Conservation (phyloP, 2,888 invertebrate genomes). For the Hipparchia sbordonii region DNA sequence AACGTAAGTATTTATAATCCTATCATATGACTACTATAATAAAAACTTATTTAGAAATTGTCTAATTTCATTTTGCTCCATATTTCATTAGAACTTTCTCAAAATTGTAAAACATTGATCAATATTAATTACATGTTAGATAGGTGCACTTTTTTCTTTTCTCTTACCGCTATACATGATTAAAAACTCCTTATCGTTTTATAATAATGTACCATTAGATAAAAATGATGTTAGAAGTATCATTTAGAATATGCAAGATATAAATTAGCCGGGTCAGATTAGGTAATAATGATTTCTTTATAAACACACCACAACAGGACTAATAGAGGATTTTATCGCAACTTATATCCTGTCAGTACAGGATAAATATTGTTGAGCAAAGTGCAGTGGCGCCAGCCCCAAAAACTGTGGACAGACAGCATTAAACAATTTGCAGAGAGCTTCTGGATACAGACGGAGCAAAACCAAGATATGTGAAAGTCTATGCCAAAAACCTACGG, state of each 20-base stretch:
- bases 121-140: not conserved
- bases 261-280: not conserved
- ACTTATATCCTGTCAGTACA: too few relatives aligned
- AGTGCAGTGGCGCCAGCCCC: too few relatives aligned
- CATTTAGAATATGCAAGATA: not conserved
- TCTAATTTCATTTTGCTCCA: not conserved
- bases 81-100: not conserved
- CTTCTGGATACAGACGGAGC: too few relatives aligned
- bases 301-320: too few relatives aligned
- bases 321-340: too few relatives aligned
- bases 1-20: conserved; percentile 31
- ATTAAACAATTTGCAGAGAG: too few relatives aligned
- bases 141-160: not conserved
- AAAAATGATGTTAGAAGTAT: not conserved
- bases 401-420: too few relatives aligned
- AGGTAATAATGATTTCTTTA: too few relatives aligned
- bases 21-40: not conserved
- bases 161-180: not conserved
- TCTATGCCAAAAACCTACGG: too few relatives aligned
- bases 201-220: not conserved
- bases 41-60: too few relatives aligned
- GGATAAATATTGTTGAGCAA: too few relatives aligned
- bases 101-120: not conserved
- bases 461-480: too few relatives aligned
- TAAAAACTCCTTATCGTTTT: conserved; percentile 2